Evolutionary conservation across 2,113 vertebrate species (phyloP).

Genomic region (Phyllopteryx taeniolatus): DNA sequence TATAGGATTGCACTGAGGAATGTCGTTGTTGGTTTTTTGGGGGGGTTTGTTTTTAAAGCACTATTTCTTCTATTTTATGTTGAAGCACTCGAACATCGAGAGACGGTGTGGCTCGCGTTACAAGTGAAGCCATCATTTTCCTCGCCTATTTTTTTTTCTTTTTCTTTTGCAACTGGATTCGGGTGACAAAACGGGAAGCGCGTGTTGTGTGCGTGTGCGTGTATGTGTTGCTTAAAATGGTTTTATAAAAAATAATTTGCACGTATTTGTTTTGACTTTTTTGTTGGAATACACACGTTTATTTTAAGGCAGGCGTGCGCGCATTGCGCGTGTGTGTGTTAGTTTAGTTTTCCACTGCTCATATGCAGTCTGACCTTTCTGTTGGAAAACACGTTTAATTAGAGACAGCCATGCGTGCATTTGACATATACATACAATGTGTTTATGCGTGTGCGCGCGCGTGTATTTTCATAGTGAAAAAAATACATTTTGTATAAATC

Average conservation of each 20-base stretch:
- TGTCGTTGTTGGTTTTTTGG: background rate
- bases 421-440: too few relatives aligned
- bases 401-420: too few relatives aligned
- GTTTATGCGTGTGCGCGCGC: too few relatives aligned
- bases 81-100: background rate
- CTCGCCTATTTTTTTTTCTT: background rate
- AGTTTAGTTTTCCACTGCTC: too few relatives aligned
- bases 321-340: background rate
- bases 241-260: background rate
- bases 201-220: background rate
- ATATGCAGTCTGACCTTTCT: too few relatives aligned
- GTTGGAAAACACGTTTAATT: too few relatives aligned
- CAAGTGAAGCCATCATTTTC: background rate
- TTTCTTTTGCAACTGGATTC: background rate
- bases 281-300: background rate
- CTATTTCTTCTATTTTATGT: background rate
- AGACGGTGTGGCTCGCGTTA: background rate
- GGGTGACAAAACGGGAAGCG: background rate
- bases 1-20: constrained; percentile 35
- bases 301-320: background rate
- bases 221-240: background rate
- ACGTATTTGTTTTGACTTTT: background rate
- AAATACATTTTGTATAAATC: background rate
- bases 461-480: too few relatives aligned
- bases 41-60: background rate